phyloP scores from a whole-genome alignment of 2,797 vertebrate species.

The Hyperoplus immaculatus region DNA sequence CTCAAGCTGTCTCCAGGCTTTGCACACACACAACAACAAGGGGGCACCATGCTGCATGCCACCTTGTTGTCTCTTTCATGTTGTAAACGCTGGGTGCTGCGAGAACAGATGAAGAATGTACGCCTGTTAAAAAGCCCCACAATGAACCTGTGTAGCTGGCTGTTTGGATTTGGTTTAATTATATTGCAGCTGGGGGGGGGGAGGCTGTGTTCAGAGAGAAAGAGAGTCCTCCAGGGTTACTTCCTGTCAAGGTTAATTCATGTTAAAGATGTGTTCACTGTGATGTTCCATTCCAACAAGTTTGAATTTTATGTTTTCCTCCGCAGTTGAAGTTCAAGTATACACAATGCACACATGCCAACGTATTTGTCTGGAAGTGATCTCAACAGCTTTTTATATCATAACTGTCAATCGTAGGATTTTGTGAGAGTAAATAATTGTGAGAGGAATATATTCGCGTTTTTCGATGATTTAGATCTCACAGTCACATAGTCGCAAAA shows the following conservation, averaged over 20 bases:
- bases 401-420: background rate
- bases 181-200: slow-evolving; percentile 55
- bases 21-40: slow-evolving; percentile 56
- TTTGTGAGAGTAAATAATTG: too few species aligned
- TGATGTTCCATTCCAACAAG: slow-evolving; percentile 42
- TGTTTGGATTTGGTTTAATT: slow-evolving; percentile 77
- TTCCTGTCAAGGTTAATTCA: slow-evolving; percentile 65
- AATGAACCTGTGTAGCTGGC: slow-evolving; percentile 53
- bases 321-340: background rate
- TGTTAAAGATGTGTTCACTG: slow-evolving; percentile 33
- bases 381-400: background rate
- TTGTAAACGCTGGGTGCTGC: slow-evolving; percentile 45
- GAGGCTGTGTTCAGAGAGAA: slow-evolving; percentile 58
- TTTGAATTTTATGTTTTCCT: slow-evolving; percentile 32
- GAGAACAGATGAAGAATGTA: slow-evolving; percentile 61
- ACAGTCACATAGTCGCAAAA: too few species aligned
- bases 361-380: background rate
- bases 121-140: slow-evolving; percentile 53
- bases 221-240: slow-evolving; percentile 56
- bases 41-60: slow-evolving; percentile 63
- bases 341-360: background rate
- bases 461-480: too few species aligned
- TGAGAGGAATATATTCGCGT: background rate
- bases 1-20: slow-evolving; percentile 67
- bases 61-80: slow-evolving; percentile 70